Evolutionary conservation across 2,113 vertebrate species (phyloP), one percentile per base, ranked within the genome.

Genomic region (Gallinago media): DNA sequence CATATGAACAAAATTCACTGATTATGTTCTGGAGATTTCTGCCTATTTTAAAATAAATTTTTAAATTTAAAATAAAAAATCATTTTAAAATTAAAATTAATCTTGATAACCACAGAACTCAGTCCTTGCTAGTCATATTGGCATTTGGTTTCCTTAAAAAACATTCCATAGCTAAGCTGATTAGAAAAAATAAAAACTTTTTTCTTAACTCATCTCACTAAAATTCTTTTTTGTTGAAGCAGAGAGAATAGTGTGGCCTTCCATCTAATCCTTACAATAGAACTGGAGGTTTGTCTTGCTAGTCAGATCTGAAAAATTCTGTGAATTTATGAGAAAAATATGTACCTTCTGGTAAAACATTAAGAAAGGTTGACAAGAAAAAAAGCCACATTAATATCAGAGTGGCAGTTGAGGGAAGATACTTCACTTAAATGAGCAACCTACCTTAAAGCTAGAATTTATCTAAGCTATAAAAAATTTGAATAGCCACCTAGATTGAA

Each of bases 31-130:
- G 68, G 38, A 92, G 22, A 52, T 82, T 92, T 54, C 34, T 79
- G 8, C 14, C 29, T 67, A 38, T 38, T 38, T 38, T 38, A 38
- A 38, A 38, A 38, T 38, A 38, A 38, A 38, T 38, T 38, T 38
- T 38, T 38, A 38, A 38, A 38, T 38, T 38, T 12, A 38, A 38
- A 38, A 38, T 38, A 11, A 38, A 38, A 38, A 38, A 38, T 11
- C 38, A 19, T 73, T 85, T 93, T 89, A 83, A 97, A 94, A 95
- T 71, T 88, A 82, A 94, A 80, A 94, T 96, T 92, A 91, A 38
- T 38, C 38, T 38, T 11, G 11, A 38, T 38, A 38, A 44, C 4
- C 42, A 36, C 34, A 74, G 50, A 90, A 36, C 32, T 93, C 55
- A 94, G 20, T 15, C 31, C 32, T 94, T 56, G 16, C 12, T 89